These are phyloP conservation scores for Palythoa caribaeorum DNA, from an alignment of 92 coral and sea anemone genomes.

Conservation along the genomic window DNA sequence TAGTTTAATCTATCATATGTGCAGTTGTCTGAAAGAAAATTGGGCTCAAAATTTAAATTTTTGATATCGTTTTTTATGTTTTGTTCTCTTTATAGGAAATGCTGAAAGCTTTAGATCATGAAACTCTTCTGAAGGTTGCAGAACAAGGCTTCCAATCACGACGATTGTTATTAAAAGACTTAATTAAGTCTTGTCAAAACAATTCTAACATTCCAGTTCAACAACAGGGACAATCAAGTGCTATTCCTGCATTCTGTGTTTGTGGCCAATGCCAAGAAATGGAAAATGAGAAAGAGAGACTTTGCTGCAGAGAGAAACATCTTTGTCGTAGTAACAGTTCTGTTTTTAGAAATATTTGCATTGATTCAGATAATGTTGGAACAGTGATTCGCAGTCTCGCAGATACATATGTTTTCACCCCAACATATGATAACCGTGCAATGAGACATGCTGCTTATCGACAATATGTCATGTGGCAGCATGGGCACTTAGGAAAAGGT, in stretches of 20 bases:
- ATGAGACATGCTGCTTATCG: slow-evolving; percentile 57
- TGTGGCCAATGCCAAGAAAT: slow-evolving; percentile 23
- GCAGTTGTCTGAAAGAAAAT: not conserved
- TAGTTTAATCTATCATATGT: not conserved
- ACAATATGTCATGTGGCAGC: slow-evolving; percentile 59
- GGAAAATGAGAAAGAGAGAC: slow-evolving; percentile 29
- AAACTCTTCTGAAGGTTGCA: slow-evolving; percentile 21
- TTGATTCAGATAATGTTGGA: slow-evolving; percentile 56
- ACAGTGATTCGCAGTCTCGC: slow-evolving; percentile 57
- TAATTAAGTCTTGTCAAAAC: slow-evolving; percentile 10
- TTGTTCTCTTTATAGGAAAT: slow-evolving; percentile 1
- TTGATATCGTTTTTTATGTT: not conserved
- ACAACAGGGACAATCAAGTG: not conserved
- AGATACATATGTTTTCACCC: slow-evolving; percentile 58
- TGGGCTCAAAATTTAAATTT: not conserved
- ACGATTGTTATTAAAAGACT: slow-evolving; percentile 29
- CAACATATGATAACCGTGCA: slow-evolving; percentile 46
- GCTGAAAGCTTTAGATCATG: not conserved
- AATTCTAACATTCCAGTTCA: not conserved
- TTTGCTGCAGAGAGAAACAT: slow-evolving; percentile 48
- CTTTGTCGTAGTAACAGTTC: slow-evolving; percentile 13
- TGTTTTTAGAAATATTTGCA: slow-evolving; percentile 52
- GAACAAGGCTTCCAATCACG: slow-evolving; percentile 39
- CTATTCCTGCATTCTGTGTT: slow-evolving; percentile 9
- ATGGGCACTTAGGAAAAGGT: slow-evolving; percentile 54